phyloP scores from a whole-genome alignment of 2,888 invertebrate genomes.

The Sipunculus nudus region DNA sequence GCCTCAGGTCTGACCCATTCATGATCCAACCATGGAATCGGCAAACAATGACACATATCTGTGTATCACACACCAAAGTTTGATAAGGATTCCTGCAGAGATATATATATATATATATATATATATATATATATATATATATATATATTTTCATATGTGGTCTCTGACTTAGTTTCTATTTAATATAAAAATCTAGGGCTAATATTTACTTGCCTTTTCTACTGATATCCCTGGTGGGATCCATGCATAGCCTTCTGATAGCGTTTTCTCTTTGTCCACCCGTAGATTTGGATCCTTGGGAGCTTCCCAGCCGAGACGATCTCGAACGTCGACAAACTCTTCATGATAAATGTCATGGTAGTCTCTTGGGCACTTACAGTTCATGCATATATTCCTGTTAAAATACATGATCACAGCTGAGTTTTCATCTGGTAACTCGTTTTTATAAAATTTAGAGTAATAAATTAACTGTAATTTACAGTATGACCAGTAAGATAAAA shows the following conservation, averaged over 20 bases:
- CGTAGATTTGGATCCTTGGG: slow-evolving; percentile 52
- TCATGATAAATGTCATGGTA: slow-evolving; percentile 89
- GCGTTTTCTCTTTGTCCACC: slow-evolving; percentile 72
- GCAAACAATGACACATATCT: too few relatives aligned
- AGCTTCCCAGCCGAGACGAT: slow-evolving; percentile 64
- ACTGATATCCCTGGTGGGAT: slow-evolving; percentile 75
- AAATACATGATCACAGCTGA: slow-evolving; percentile 18
- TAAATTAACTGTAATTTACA: background rate
- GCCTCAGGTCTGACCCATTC: too few relatives aligned
- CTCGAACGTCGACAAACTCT: slow-evolving; percentile 77
- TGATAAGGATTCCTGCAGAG: too few relatives aligned
- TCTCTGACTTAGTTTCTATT: too few relatives aligned
- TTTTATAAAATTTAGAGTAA: background rate
- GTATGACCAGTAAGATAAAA: background rate
- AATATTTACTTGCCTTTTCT: slow-evolving; percentile 70
- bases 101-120: too few relatives aligned
- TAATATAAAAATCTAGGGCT: too few relatives aligned
- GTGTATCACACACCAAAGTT: too few relatives aligned
- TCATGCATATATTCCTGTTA: slow-evolving; percentile 88
- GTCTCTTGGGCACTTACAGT: slow-evolving; percentile 91
- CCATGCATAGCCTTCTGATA: slow-evolving; percentile 77
- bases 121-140: too few relatives aligned
- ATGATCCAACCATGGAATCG: too few relatives aligned
- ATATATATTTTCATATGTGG: too few relatives aligned
- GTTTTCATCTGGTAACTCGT: too few relatives aligned